These are phyloP conservation scores for Myiozetetes cayanensis DNA, from an alignment of 2,113 vertebrate genomes.

Conservation along the genomic window DNA sequence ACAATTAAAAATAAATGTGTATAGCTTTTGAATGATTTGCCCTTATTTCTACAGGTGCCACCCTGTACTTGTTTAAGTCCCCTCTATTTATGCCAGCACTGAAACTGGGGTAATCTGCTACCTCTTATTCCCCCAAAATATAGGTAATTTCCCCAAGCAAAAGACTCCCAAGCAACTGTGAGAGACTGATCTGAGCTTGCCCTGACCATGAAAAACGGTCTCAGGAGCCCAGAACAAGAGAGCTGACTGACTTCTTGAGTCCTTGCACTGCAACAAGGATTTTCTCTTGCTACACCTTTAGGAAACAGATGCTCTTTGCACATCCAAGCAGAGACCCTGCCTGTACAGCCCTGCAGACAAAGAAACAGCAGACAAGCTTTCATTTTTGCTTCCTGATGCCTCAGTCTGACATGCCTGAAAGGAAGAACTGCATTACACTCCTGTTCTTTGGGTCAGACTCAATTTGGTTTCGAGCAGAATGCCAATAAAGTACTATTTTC, in stretches of 20 bases:
- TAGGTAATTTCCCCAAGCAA: neutral
- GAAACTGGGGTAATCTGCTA: neutral
- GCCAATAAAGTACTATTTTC: neutral
- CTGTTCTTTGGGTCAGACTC: neutral
- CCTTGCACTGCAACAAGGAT: neutral
- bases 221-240: neutral
- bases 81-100: neutral
- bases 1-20: neutral
- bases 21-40: neutral
- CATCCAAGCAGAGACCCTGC: neutral
- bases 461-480: conserved; percentile 3
- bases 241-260: neutral
- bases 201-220: neutral
- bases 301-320: neutral
- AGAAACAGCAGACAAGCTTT: neutral
- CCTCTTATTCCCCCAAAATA: accelerated
- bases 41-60: neutral
- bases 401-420: neutral
- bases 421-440: neutral
- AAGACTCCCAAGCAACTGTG: neutral
- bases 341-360: neutral
- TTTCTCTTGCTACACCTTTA: neutral
- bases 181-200: neutral
- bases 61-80: neutral
- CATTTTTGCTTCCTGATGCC: neutral